Evolutionary conservation across 2,797 vertebrate species (phyloP).

Genomic region (Clarias laeviceps): DNA sequence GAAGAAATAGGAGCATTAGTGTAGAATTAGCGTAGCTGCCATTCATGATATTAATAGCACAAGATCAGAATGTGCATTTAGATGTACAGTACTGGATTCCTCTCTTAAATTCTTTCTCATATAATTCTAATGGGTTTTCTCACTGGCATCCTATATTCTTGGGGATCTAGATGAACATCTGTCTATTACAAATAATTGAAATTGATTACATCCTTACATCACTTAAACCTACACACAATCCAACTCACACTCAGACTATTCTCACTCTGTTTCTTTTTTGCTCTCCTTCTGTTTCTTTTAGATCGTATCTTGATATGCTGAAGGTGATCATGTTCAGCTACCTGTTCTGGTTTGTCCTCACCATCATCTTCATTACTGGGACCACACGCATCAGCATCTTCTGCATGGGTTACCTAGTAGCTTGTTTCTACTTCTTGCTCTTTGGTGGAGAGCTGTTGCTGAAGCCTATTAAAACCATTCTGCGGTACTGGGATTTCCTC

Average conservation of each 20-base stretch:
- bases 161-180: not conserved
- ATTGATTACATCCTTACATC: not conserved
- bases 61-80: no score
- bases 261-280: not conserved
- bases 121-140: not conserved
- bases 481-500: conserved; percentile 92
- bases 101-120: not conserved
- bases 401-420: conserved; percentile 95
- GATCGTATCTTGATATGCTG: conserved; percentile 89
- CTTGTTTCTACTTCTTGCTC: conserved; percentile 93
- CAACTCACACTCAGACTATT: not conserved
- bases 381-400: conserved; percentile 93
- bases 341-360: conserved; percentile 91
- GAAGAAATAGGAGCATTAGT: no score
- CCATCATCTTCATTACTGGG: conserved; percentile 90
- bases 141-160: not conserved
- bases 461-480: conserved; percentile 87
- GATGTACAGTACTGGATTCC: not conserved
- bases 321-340: conserved; percentile 90
- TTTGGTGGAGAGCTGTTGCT: conserved; percentile 90
- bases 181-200: not conserved
- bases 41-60: no score
- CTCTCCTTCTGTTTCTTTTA: conserved; percentile 52
- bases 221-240: not conserved
- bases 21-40: no score